A percentile compares a stretch with the other conserved stretches of the same genome.
These are phyloP conservation scores for Lasioglossum morio DNA, from an alignment of 2,888 invertebrate species.

Conservation along the genomic window DNA sequence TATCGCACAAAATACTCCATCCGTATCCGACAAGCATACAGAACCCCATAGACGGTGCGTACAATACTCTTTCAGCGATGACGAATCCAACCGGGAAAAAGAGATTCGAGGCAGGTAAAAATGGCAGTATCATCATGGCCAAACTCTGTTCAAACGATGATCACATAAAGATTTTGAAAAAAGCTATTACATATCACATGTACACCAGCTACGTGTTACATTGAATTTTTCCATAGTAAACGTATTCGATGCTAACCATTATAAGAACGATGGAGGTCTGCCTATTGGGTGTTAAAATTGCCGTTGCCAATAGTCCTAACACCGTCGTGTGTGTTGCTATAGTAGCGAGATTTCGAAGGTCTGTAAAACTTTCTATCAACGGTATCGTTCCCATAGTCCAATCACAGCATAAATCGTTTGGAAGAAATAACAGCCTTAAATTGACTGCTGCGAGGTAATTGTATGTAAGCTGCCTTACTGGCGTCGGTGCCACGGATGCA, in stretches of 20 bases:
- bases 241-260: constrained; percentile 86
- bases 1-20: constrained; percentile 89
- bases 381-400: constrained; percentile 99
- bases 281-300: constrained; percentile 87
- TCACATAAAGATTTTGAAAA: background rate
- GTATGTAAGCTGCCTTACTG: constrained; percentile 95
- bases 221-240: background rate
- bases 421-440: constrained; percentile 94
- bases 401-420: constrained; percentile 97
- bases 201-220: background rate
- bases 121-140: constrained; percentile 94
- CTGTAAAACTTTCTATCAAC: constrained; percentile 91
- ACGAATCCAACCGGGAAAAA: constrained; percentile 99
- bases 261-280: constrained; percentile 89
- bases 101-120: constrained; percentile 97
- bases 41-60: constrained; percentile 99
- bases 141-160: constrained; percentile 88
- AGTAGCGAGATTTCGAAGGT: constrained; percentile 93
- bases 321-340: constrained; percentile 88
- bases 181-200: background rate
- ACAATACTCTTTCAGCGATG: constrained; percentile 97
- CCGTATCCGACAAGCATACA: constrained; percentile 96
- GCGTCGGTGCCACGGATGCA: constrained; percentile 94
- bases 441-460: constrained; percentile 96
- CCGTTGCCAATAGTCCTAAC: constrained; percentile 86